A percentile compares a stretch with the other conserved stretches of the same genome.
Conservation (phyloP, 2,888 invertebrate genomes). For the Sinhomidia bicolor region DNA sequence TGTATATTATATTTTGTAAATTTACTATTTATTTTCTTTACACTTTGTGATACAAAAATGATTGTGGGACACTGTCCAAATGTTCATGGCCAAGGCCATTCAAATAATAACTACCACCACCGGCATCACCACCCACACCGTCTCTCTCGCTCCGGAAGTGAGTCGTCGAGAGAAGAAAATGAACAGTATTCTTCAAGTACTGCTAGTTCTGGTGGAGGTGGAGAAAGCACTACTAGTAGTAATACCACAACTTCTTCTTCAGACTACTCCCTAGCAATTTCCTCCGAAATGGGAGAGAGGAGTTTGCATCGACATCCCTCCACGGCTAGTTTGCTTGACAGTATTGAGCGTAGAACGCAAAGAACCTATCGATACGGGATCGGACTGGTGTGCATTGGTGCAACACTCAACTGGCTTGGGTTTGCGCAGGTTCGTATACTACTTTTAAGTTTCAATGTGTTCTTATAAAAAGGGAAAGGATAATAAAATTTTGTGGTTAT, state of each 20-base stretch:
- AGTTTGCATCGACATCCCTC: conserved; percentile 55
- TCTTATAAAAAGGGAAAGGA: background rate
- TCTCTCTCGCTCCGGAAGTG: conserved; percentile 39
- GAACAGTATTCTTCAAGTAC: conserved; percentile 43
- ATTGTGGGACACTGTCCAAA: conserved; percentile 73
- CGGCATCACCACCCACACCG: conserved; percentile 44
- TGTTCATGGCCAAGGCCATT: conserved; percentile 9
- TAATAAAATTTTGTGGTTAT: background rate
- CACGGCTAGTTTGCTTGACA: conserved; percentile 77
- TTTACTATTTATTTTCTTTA: no score
- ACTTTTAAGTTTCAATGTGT: no score
- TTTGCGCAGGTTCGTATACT: conserved; percentile 84
- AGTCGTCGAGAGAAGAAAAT: conserved; percentile 28
- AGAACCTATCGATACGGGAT: conserved; percentile 89
- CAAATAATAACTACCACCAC: conserved; percentile 15
- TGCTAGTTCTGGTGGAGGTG: background rate
- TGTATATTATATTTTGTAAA: no score
- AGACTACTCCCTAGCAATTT: conserved; percentile 59
- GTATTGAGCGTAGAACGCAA: conserved; percentile 82
- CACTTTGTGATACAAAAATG: no score
- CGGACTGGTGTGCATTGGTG: conserved; percentile 88
- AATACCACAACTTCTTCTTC: background rate
- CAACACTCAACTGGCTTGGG: conserved; percentile 89
- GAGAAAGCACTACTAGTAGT: background rate
- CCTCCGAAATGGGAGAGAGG: conserved; percentile 49